Base-by-base conservation (phyloP, 2,888 invertebrate genomes). In the Archips crataeganus region DNA sequence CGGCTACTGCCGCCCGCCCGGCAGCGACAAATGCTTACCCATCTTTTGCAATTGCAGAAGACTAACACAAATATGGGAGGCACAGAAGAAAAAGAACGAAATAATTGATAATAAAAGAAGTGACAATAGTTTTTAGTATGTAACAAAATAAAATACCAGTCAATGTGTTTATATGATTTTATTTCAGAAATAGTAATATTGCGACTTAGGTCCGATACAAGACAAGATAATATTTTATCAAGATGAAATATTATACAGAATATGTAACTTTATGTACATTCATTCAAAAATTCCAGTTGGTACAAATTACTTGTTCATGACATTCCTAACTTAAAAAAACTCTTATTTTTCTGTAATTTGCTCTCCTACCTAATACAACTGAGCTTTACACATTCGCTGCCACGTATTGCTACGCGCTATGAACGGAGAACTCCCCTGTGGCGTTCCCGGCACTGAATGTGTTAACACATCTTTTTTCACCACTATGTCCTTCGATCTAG, bases 1-100 rank as follows among this genome's bases (percentile, higher is more conserved):
- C 1, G 94, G 94, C 0, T 94, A 93, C 77, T 94, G 94, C 66
- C 82, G 93, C 39, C 83, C 87, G 0, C 93, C 93, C 0, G 93
- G 89, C 3, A 86, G 85, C 39, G 77, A 65, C 0, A 54, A 62
- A 2, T 94, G 94, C 63, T 5, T 86, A 2, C 88, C 90, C 5
- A 45, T 82, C 0, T 78, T 94, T 0, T 94, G 94, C 65, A 88
- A 94, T 75, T 94, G 94, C 73, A 73, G 84, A 0, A 83, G 80
- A 70, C 79, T 94, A 0, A 75, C 36, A 1, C 75, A 86, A 74
- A 80, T 84, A 75, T 93, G 92, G 91, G 75, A 23, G 78, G 36
- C 73, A 82, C 51, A 62, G 78, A 9, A 8, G 36, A 39, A 23
- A 32, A 15, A 13, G 11, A 70, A 63, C 11, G 15, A 5, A 13